These are phyloP conservation scores for Pygoscelis antarcticus DNA, from an alignment of 2,113 vertebrate genomes.

Conservation along the genomic window DNA sequence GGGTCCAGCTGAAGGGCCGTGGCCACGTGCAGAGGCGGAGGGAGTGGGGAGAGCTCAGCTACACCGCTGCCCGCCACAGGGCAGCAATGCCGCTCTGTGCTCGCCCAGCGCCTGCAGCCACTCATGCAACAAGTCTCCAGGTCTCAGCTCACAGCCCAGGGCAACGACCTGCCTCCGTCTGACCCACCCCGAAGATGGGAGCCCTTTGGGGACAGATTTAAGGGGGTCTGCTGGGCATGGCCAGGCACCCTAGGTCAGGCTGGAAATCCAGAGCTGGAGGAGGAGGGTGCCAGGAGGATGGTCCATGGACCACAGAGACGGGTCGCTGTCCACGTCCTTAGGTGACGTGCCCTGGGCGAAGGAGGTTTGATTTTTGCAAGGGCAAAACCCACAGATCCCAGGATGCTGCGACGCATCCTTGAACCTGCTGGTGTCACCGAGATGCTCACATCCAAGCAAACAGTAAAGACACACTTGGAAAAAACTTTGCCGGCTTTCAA, in stretches of 20 bases:
- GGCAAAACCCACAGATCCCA: neutral
- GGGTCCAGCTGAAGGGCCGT: neutral
- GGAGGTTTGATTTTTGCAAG: neutral
- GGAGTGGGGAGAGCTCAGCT: neutral
- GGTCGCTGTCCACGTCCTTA: neutral
- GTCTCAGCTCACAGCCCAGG: accelerated
- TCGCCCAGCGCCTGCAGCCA: neutral
- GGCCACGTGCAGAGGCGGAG: accelerated
- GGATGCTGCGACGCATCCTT: neutral
- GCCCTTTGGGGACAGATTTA: neutral
- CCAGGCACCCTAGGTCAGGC: neutral
- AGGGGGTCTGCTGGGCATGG: neutral
- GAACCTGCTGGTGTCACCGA: neutral
- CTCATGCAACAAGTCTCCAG: neutral
- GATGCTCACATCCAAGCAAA: neutral
- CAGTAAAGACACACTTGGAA: neutral
- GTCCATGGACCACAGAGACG: neutral
- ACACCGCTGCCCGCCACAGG: accelerated
- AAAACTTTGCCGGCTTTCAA: neutral
- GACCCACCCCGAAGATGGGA: neutral
- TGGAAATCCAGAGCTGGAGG: neutral
- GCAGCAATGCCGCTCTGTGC: neutral
- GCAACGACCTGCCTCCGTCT: neutral
- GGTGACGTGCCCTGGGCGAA: accelerated
- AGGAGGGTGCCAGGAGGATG: neutral